phyloP scores from a whole-genome alignment of 64 coral and sea anemone genomes.

The Montipora cactus region DNA sequence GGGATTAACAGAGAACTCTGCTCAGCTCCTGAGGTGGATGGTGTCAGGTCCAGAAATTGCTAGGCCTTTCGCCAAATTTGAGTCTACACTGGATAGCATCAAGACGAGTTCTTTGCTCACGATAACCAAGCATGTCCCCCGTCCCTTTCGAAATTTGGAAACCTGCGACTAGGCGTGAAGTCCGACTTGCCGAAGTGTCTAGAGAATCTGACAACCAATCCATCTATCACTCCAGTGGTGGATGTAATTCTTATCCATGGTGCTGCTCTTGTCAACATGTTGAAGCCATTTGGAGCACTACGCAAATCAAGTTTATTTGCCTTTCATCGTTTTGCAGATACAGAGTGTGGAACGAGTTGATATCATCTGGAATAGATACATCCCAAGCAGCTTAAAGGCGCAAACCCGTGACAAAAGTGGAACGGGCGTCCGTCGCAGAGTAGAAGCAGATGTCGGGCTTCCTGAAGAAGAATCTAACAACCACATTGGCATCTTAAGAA shows the following conservation, averaged over 20 bases:
- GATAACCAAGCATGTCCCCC: conserved; percentile 1
- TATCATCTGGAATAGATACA: conserved; percentile 49
- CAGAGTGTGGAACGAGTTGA: conserved; percentile 44
- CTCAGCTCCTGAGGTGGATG: no score
- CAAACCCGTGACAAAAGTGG: conserved; percentile 49
- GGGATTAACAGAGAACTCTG: no score
- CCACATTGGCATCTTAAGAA: not conserved
- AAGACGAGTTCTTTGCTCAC: conserved; percentile 16
- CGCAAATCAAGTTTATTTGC: conserved; percentile 61
- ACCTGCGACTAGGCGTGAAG: not conserved
- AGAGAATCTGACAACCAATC: conserved; percentile 4
- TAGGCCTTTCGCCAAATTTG: no score
- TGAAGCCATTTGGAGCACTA: conserved; percentile 40
- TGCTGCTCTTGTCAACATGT: conserved; percentile 31
- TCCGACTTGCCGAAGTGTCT: conserved; percentile 36
- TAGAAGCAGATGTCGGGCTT: conserved; percentile 42
- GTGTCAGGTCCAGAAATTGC: no score
- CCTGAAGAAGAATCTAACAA: conserved; percentile 5
- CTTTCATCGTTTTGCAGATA: conserved; percentile 35
- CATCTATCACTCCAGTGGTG: conserved; percentile 23
- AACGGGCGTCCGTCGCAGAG: conserved; percentile 29
- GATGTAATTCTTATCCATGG: conserved; percentile 50
- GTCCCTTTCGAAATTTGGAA: conserved; percentile 5
- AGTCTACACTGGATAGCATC: no score
- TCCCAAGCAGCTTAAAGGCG: conserved; percentile 35